A percentile compares a stretch with the other conserved stretches of the same genome.
Evolutionary conservation across 2,113 vertebrate genomes (phyloP).

Genomic region (Oryzias curvinotus): DNA sequence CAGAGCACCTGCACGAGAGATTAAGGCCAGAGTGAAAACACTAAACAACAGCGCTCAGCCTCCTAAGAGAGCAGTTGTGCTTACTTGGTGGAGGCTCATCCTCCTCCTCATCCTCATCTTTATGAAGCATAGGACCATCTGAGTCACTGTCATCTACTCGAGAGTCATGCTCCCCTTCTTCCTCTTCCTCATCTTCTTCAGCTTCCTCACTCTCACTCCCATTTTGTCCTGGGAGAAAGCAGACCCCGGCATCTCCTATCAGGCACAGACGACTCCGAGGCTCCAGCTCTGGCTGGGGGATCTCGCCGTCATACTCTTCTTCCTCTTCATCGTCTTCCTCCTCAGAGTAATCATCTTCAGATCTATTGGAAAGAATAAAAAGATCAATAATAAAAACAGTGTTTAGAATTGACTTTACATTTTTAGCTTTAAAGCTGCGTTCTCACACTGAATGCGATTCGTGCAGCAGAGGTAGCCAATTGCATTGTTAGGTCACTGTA

Average conservation of each 20-base stretch:
- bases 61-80: constrained; percentile 1
- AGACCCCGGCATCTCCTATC: constrained; percentile 81
- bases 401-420: background rate
- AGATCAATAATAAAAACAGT: background rate
- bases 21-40: background rate
- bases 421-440: background rate
- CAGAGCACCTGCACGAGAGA: constrained; percentile 79
- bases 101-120: constrained; percentile 92
- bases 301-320: constrained; percentile 82
- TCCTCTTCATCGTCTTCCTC: constrained; percentile 87
- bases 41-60: background rate
- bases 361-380: constrained; percentile 75
- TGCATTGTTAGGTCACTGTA: no score
- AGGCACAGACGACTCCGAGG: constrained; percentile 77
- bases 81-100: constrained; percentile 81
- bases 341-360: constrained; percentile 91
- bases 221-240: constrained; percentile 81
- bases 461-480: no score
- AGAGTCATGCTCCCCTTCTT: constrained; percentile 77
- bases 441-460: no score
- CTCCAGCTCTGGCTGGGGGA: constrained; percentile 74
- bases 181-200: constrained; percentile 77
- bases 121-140: constrained; percentile 90
- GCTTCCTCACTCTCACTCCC: constrained; percentile 86
- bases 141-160: constrained; percentile 90